These are phyloP conservation scores for Pollachius pollachius DNA, from an alignment of 2,113 vertebrate species.

Conservation along the genomic window DNA sequence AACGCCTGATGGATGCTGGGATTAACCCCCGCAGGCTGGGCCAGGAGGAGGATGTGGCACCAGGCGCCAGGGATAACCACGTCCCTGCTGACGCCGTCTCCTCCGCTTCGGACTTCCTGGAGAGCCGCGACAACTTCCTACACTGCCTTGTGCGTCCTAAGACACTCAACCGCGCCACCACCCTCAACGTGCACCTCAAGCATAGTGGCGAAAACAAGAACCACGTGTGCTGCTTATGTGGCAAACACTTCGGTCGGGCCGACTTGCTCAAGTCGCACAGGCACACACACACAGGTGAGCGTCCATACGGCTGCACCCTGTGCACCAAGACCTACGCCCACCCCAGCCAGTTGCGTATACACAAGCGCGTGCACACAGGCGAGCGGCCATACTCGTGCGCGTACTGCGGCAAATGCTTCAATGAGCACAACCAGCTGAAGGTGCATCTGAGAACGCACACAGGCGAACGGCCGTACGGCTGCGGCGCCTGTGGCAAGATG, in stretches of 20 bases:
- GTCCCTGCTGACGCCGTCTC: background rate
- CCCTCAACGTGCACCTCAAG: slow-evolving; percentile 65
- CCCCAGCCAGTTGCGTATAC: slow-evolving; percentile 69
- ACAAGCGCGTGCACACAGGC: slow-evolving; percentile 71
- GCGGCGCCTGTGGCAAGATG: slow-evolving; percentile 65
- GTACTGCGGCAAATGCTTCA: slow-evolving; percentile 68
- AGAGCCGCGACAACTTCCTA: slow-evolving; percentile 34
- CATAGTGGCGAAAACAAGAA: slow-evolving; percentile 47
- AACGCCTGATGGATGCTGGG: too few relatives aligned
- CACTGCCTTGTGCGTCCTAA: slow-evolving; percentile 63
- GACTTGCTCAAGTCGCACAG: slow-evolving; percentile 70
- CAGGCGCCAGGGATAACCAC: background rate
- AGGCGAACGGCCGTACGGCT: slow-evolving; percentile 68
- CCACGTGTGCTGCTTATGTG: slow-evolving; percentile 63
- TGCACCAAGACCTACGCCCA: slow-evolving; percentile 71
- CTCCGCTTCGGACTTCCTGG: slow-evolving; percentile 14
- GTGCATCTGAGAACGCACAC: slow-evolving; percentile 75
- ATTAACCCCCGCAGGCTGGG: too few relatives aligned
- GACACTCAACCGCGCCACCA: slow-evolving; percentile 50
- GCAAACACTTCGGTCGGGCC: slow-evolving; percentile 63
- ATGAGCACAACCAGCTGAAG: slow-evolving; percentile 73
- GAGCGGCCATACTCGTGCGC: slow-evolving; percentile 71
- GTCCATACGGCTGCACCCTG: slow-evolving; percentile 64
- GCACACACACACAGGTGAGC: slow-evolving; percentile 69
- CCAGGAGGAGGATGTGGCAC: background rate